phyloP scores from a whole-genome alignment of 2,797 vertebrate species.

The Clamator glandarius region DNA sequence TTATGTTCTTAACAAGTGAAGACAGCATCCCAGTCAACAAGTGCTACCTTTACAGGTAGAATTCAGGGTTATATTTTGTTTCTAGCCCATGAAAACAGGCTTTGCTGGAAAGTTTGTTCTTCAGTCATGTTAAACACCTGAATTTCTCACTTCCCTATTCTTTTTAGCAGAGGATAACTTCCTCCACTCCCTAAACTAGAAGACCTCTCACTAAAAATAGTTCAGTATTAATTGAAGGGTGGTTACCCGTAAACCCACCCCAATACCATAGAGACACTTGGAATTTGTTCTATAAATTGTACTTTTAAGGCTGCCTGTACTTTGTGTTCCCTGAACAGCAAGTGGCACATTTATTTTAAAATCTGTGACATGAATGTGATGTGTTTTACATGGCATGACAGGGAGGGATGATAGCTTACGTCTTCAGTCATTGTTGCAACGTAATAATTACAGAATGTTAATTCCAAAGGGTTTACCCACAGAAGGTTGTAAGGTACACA shows the following conservation, averaged over 20 bases:
- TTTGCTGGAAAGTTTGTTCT: not conserved
- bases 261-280: not conserved
- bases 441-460: slow-evolving; percentile 19
- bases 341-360: not conserved
- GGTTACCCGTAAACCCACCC: not conserved
- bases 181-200: not conserved
- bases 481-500: not conserved
- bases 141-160: not conserved
- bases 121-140: not conserved
- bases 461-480: slow-evolving; percentile 20
- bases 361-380: not conserved
- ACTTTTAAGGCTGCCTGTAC: not conserved
- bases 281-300: not conserved
- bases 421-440: not conserved
- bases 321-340: not conserved
- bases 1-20: not conserved
- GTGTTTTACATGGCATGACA: not conserved
- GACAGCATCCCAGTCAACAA: not conserved
- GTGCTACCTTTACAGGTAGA: not conserved
- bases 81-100: not conserved
- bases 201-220: not conserved
- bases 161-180: not conserved
- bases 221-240: not conserved
- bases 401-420: not conserved
- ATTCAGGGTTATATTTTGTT: not conserved